Evolutionary conservation across 2,888 invertebrate species (phyloP), one percentile per base, ranked within the genome.

Genomic region (Aspidiotus rigidus): DNA sequence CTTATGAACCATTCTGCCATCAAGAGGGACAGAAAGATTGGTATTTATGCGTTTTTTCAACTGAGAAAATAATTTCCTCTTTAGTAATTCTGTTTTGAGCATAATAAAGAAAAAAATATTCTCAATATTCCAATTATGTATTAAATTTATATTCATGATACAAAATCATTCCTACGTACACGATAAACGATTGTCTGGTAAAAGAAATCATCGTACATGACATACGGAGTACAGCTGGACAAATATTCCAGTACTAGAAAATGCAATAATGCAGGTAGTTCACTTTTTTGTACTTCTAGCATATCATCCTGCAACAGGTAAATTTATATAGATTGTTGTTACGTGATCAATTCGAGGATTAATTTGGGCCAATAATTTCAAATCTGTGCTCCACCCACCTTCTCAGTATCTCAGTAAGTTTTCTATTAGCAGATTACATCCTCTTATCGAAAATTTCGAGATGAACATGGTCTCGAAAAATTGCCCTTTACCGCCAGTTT

Each of bases 201-300:
- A 0, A 84, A 81, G 75, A 79, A 79, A 70, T 75, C 79, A 71
- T 88, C 88, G 73, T 88, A 88, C n/a, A 88, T 80, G 71, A 87
- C 81, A 2, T 85, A 80, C 1, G 86, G 83, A 0, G 83, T 83
- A 74, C 88, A 88, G 70, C 83, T 83, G n/a, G 77, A 78, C 40
- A 88, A 76, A 77, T 88, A 62, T 41, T 62, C 62, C 6, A 9
- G 41, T 10, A 17, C 40, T 6, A 69, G n/a, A 17, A 16, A 61
- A 41, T 61, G 16, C 7, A 69, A 49, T 40, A 69, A 54, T 41
- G 39, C 39, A 15, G 69, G 44, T 5, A 69, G n/a, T 28, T 62
- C 56, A 9, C 9, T 63, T 49, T 62, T 28, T 28, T 15, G n/a
- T 42, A 42, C 56, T 16, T n/a, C 17, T 15, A 16, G 10, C 13